Percentiles rank a stretch among this genome's conserved stretches.
phyloP scores from a whole-genome alignment of 2,113 vertebrate species.

The Mustela lutreola region DNA sequence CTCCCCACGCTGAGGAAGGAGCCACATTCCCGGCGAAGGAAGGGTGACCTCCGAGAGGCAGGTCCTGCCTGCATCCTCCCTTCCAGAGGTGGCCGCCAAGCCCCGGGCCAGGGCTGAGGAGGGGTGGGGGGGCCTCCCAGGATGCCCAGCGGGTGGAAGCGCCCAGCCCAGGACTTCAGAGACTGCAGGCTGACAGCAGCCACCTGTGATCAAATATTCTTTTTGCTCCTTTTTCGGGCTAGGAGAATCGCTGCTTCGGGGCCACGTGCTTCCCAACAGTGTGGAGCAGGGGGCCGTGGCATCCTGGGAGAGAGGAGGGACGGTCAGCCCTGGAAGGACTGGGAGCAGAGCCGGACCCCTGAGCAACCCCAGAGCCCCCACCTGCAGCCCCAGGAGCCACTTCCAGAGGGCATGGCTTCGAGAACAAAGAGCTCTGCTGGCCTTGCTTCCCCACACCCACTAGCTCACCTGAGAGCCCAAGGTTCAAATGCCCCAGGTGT shows the following conservation, averaged over 20 bases:
- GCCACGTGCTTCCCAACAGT: neutral
- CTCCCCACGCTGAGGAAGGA: neutral
- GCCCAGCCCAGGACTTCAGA: constrained; percentile 51
- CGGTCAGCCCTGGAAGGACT: neutral
- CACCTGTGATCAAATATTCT: constrained; percentile 87
- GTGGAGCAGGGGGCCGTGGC: neutral
- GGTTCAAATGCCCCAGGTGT: too few relatives aligned
- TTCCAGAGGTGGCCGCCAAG: neutral
- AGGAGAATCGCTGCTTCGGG: neutral
- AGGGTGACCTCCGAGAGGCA: neutral
- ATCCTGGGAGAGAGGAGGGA: neutral
- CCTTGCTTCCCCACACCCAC: neutral
- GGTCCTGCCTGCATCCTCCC: accelerated
- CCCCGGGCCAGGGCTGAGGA: neutral
- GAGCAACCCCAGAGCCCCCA: neutral
- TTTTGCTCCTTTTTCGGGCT: constrained; percentile 69
- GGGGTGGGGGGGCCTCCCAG: neutral
- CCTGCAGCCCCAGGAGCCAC: neutral
- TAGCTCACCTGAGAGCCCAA: neutral
- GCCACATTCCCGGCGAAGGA: neutral
- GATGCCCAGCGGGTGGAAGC: neutral
- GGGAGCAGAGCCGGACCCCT: neutral
- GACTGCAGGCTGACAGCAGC: constrained; percentile 59
- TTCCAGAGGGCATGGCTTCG: neutral
- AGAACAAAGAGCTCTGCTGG: accelerated